Percentiles rank a stretch among this genome's conserved stretches.
Evolutionary conservation across 2,113 vertebrate species (phyloP).

Genomic region (Hypocryptadius cinnamomeus): DNA sequence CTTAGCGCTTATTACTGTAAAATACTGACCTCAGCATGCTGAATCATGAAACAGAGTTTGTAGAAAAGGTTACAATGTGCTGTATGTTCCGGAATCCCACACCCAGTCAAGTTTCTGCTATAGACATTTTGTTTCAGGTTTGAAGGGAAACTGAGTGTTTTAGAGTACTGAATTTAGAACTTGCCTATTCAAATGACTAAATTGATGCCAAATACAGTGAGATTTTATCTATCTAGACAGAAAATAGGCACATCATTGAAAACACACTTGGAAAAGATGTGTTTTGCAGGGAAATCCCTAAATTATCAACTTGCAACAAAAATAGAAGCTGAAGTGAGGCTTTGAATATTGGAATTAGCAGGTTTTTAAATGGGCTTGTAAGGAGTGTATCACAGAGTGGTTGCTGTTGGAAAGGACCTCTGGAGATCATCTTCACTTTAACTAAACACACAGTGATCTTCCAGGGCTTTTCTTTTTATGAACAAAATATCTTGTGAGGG

Average conservation of each 20-base stretch:
- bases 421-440: not conserved
- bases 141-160: not conserved
- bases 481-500: conserved; percentile 39
- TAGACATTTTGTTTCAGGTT: not conserved
- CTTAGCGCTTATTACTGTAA: not conserved
- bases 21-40: conserved; percentile 22
- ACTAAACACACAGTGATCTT: conserved; percentile 56
- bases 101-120: not conserved
- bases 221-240: not conserved
- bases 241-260: not conserved
- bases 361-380: not conserved
- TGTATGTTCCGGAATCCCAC: not conserved
- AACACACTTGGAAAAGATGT: not conserved
- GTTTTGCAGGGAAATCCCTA: not conserved
- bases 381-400: not conserved
- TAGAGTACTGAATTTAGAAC: not conserved
- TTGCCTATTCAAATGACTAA: not conserved
- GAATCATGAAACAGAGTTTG: conserved; percentile 2
- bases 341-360: not conserved
- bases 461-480: conserved; percentile 41
- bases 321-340: not conserved
- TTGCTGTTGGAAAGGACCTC: not conserved
- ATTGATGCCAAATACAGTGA: not conserved
- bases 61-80: not conserved
- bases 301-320: not conserved